These are phyloP conservation scores for Cinara cedri DNA, from an alignment of 2,888 invertebrate species.

Conservation along the genomic window DNA sequence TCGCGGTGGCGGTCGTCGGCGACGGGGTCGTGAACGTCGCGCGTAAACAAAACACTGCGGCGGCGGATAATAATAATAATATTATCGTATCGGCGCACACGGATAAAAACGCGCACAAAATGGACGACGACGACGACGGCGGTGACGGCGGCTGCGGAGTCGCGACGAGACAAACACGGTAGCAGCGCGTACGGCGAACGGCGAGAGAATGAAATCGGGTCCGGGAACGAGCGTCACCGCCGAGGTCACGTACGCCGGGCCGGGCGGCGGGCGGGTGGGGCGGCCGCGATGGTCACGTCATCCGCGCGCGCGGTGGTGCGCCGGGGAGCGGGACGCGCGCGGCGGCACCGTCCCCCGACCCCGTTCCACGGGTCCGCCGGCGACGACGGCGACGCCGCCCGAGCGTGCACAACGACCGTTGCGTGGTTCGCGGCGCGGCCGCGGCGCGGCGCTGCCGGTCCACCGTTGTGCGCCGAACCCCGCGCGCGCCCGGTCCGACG, in stretches of 20 bases:
- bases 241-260: slow-evolving; percentile 47
- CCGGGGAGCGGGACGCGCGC: neutral
- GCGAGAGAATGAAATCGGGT: slow-evolving; percentile 40
- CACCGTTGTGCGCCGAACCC: neutral
- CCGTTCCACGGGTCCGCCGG: neutral
- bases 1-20: neutral
- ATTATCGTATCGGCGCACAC: slow-evolving; percentile 11
- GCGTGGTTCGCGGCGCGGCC: slow-evolving; percentile 26
- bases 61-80: slow-evolving; percentile 5
- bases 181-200: neutral
- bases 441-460: slow-evolving; percentile 8
- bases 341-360: neutral
- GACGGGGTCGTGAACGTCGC: neutral
- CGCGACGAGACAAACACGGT: neutral
- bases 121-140: slow-evolving; percentile 34
- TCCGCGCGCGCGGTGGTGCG: neutral
- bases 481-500: slow-evolving; percentile 14
- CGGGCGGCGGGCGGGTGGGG: neutral
- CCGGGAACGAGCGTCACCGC: slow-evolving; percentile 33
- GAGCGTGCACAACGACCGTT: neutral
- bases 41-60: slow-evolving; percentile 12
- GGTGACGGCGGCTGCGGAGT: neutral
- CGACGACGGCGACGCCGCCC: too few relatives aligned
- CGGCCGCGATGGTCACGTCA: slow-evolving; percentile 27
- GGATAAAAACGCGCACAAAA: slow-evolving; percentile 32